A percentile compares a stretch with the other conserved stretches of the same genome.
phyloP scores from a whole-genome alignment of 2,888 invertebrate species.

The Nemotelus pantherinus region DNA sequence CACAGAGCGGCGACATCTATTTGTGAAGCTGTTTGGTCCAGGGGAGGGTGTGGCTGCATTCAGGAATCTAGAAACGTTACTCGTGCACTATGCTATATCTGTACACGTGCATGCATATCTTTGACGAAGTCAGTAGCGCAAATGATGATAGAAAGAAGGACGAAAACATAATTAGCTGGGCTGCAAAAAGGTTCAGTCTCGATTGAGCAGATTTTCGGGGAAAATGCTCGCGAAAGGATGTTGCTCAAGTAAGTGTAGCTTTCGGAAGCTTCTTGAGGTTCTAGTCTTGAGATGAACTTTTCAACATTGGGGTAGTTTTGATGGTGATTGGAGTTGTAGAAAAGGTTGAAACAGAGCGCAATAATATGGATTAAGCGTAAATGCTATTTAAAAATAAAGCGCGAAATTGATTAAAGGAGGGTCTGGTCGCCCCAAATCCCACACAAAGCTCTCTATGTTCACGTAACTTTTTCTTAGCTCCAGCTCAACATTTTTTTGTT shows the following conservation, averaged over 20 bases:
- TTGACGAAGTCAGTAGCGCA: background rate
- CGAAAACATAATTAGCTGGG: background rate
- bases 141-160: background rate
- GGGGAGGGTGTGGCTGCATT: constrained; percentile 38
- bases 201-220: background rate
- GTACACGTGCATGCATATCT: background rate
- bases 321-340: no score
- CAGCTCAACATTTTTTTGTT: no score
- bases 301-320: background rate
- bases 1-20: constrained; percentile 19
- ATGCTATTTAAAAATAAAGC: no score
- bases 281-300: background rate
- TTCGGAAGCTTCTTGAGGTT: background rate
- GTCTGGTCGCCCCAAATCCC: no score
- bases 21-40: constrained; percentile 4
- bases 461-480: no score
- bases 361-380: no score
- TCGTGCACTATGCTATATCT: background rate
- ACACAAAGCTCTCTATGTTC: no score
- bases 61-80: background rate
- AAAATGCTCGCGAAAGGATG: background rate
- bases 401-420: no score
- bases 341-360: no score
- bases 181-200: background rate
- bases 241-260: background rate